Evolutionary conservation across 2,888 invertebrate species (phyloP), one percentile per base, ranked within the genome.

Genomic region (Emmelina monodactyla): DNA sequence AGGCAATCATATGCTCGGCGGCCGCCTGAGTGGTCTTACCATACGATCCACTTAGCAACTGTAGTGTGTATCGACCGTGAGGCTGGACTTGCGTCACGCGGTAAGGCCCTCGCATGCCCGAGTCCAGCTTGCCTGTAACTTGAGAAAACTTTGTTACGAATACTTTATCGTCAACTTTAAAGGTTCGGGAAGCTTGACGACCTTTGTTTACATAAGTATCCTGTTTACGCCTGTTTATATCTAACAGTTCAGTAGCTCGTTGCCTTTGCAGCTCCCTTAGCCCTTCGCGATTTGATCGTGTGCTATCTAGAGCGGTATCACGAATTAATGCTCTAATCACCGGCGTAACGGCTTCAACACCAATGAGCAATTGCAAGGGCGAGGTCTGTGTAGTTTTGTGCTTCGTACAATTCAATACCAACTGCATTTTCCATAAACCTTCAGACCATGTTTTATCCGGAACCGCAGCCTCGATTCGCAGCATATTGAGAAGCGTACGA

Each of bases 381-480:
- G 33, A 33, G 12, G 3, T 15, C 10, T 16, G 28, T 14, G 28
- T 33, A 4, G 28, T 16, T 16, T 25, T 28, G 1, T 33, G 28
- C 10, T 13, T 15, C 3, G 28, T 28, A 16, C 25, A 15, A 15
- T 33, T 33, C 16, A 33, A 12, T 11, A 16, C 19, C 5, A 28
- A 13, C 28, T 29, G 28, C 14, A 34, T 14, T 13, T 30, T 29
- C 34, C 28, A 32, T n/a, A 32, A 14, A 19, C 16, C 19, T 13
- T 12, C 19, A 19, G 32, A 19, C 32, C 32, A 32, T 4, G 2
- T 12, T 11, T 32, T 9, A 5, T 32, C 10, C 9, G 14, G n/a
- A 14, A 16, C 13, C n/a, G 25, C 28, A 10, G 9, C 14, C 11
- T 28, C 28, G 1, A 46, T 28, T 12, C 28, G 6, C 6, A 28